These are phyloP conservation scores for Centropus bengalensis DNA, from an alignment of 2,113 vertebrate genomes.

Conservation along the genomic window DNA sequence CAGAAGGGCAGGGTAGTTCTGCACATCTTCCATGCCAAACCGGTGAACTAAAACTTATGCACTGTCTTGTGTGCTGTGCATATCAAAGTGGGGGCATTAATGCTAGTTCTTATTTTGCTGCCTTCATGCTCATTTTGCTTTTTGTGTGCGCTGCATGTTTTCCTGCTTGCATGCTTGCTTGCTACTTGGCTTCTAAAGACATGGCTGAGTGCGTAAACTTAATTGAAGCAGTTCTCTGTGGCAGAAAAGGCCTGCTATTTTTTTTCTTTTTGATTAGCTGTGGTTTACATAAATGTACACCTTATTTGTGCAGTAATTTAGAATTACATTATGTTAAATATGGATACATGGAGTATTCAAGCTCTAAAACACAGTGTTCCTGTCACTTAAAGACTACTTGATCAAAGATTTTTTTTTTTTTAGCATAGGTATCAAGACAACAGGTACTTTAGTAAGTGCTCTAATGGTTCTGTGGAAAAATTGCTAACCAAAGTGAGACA, in stretches of 20 bases:
- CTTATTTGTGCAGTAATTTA: background rate
- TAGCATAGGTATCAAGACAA: background rate
- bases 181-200: background rate
- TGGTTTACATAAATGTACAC: background rate
- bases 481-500: background rate
- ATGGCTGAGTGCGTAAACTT: background rate
- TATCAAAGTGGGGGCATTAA: background rate
- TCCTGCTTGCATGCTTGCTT: background rate
- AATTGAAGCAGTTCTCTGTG: background rate
- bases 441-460: background rate
- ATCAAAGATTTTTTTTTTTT: background rate
- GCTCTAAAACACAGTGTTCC: background rate
- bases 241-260: background rate
- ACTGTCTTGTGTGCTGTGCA: background rate
- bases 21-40: background rate
- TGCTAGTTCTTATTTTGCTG: background rate
- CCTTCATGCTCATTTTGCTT: background rate
- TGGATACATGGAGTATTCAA: background rate
- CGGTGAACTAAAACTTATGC: background rate
- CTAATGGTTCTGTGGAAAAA: background rate
- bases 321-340: background rate
- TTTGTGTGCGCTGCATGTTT: background rate
- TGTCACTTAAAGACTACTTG: background rate
- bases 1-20: background rate
- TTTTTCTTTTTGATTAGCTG: background rate